Percentiles rank a stretch among this genome's conserved stretches.
phyloP scores from a whole-genome alignment of 2,797 vertebrate species.

The Coregonus suidteri region DNA sequence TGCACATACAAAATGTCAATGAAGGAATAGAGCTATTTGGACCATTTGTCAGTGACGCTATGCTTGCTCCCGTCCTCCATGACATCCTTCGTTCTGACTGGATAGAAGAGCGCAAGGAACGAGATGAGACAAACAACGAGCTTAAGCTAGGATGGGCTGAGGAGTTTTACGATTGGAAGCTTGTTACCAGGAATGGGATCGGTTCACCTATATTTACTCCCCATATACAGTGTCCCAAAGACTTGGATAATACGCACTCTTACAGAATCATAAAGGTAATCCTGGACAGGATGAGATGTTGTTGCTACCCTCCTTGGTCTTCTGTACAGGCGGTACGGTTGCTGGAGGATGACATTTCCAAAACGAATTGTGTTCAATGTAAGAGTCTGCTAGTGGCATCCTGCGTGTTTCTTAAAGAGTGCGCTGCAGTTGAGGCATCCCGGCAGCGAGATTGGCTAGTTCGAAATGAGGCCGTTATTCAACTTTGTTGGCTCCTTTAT shows the following conservation, averaged over 20 bases:
- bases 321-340: conserved; percentile 2
- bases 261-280: background rate
- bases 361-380: background rate
- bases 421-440: conserved; percentile 1
- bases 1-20: background rate
- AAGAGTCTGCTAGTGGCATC: background rate
- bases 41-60: conserved; percentile 18
- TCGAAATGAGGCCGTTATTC: conserved; percentile 21
- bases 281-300: conserved; percentile 12
- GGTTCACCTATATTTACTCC: background rate
- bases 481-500: background rate
- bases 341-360: accelerated
- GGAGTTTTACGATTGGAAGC: conserved; percentile 18
- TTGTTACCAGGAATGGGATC: background rate
- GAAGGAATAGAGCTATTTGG: background rate
- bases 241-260: no score
- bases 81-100: conserved; percentile 10
- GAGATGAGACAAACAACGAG: background rate
- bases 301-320: conserved; percentile 28
- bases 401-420: conserved; percentile 8
- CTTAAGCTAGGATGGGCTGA: conserved; percentile 15
- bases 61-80: conserved; percentile 23
- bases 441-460: background rate
- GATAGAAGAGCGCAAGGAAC: conserved; percentile 14
- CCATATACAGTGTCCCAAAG: background rate